A percentile compares a stretch with the other conserved stretches of the same genome.
Evolutionary conservation across 2,113 vertebrate genomes (phyloP).

Genomic region (Chrysochloris asiatica): DNA sequence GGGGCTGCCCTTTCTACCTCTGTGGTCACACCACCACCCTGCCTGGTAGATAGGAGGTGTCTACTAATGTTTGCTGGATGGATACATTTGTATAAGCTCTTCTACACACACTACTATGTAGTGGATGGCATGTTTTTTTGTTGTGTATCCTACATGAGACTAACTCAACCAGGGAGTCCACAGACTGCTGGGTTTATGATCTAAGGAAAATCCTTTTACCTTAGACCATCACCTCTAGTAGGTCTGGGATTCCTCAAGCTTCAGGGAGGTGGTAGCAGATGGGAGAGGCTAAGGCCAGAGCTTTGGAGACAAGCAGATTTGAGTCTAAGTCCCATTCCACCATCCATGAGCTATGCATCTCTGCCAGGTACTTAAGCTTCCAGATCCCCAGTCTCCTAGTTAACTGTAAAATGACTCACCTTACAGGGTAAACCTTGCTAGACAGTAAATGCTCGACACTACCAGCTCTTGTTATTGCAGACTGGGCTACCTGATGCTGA

Average conservation of each 20-base stretch:
- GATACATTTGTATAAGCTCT: not conserved
- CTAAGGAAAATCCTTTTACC: not conserved
- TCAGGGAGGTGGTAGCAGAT: not conserved
- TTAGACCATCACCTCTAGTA: not conserved
- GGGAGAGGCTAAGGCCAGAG: not conserved
- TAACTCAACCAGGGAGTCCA: not conserved
- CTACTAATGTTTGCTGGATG: not conserved
- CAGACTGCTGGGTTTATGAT: not conserved
- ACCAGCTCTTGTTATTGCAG: not conserved
- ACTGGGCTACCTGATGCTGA: not conserved
- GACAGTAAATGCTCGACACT: fast-evolving
- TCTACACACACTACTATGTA: not conserved
- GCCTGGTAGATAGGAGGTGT: not conserved
- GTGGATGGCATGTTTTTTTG: not conserved
- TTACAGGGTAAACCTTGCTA: not conserved
- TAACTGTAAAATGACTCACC: not conserved
- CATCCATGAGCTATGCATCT: not conserved
- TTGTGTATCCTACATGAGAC: not conserved
- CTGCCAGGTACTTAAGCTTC: not conserved
- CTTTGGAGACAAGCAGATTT: not conserved
- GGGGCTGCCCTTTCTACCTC: not conserved
- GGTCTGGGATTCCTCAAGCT: not conserved
- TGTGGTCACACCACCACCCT: fast-evolving
- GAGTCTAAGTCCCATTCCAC: not conserved
- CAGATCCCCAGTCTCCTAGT: not conserved